phyloP scores from a whole-genome alignment of 2,113 vertebrate genomes.

The Calonectris borealis region DNA sequence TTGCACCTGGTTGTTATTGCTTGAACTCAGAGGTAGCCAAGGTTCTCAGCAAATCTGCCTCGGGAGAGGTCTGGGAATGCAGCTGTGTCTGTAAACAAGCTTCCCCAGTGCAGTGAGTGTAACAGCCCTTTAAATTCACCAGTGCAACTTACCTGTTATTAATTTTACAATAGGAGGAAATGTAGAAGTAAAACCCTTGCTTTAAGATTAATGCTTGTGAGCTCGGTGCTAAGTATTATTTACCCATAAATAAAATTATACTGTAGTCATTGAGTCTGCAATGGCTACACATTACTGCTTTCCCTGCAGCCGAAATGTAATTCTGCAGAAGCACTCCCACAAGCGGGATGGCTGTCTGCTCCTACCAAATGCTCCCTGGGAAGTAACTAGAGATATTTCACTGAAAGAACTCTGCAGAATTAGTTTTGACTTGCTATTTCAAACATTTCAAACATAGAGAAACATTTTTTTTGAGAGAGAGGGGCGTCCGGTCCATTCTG shows the following conservation, averaged over 20 bases:
- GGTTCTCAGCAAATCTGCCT: background rate
- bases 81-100: background rate
- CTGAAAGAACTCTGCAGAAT: background rate
- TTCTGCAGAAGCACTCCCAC: background rate
- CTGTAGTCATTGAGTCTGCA: background rate
- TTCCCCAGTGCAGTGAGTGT: fast-evolving
- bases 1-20: background rate
- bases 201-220: background rate
- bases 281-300: background rate
- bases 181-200: background rate
- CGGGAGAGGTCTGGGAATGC: background rate
- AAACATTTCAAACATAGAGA: background rate
- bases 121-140: background rate
- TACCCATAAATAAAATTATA: background rate
- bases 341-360: background rate
- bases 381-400: background rate
- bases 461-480: too few species aligned
- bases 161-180: background rate
- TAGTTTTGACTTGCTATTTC: background rate
- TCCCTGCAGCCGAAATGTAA: background rate
- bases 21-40: background rate
- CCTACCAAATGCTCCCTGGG: background rate
- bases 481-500: background rate
- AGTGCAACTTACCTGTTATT: background rate
- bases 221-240: background rate